Percentiles rank a stretch among this genome's conserved stretches.
Evolutionary conservation across 2,113 vertebrate species (phyloP).

Genomic region (Eolophus roseicapilla): DNA sequence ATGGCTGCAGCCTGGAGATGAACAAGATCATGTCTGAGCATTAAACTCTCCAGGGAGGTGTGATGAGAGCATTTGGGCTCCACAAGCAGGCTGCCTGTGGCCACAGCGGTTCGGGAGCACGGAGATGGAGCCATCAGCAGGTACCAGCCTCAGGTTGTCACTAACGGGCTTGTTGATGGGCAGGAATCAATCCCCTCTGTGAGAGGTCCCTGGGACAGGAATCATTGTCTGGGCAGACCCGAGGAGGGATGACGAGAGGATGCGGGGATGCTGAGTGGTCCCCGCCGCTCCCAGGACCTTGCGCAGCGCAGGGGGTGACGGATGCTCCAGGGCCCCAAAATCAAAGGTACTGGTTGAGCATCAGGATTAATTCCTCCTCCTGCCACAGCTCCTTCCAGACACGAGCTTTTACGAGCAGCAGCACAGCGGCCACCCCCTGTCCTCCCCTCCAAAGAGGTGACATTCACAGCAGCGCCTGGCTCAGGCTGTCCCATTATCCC

Average conservation of each 20-base stretch:
- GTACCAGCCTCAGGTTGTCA: neutral
- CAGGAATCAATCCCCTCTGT: neutral
- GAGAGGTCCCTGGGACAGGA: neutral
- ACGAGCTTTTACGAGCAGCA: neutral
- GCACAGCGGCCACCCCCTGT: neutral
- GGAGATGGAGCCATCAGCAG: neutral
- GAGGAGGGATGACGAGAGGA: neutral
- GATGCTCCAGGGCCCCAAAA: neutral
- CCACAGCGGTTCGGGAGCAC: rapidly evolving
- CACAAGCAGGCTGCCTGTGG: neutral
- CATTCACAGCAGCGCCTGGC: neutral
- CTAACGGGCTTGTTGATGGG: rapidly evolving
- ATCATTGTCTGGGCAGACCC: rapidly evolving
- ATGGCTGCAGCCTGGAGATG: neutral
- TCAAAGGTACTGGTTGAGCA: neutral
- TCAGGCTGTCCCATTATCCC: neutral
- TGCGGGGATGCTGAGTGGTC: rapidly evolving
- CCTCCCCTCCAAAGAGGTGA: neutral
- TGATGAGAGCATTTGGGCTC: rapidly evolving
- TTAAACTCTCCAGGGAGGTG: neutral
- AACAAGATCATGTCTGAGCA: rapidly evolving
- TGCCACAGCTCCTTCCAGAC: neutral
- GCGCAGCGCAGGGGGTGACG: rapidly evolving
- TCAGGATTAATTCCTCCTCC: neutral
- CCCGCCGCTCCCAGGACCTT: neutral